Base-by-base conservation (phyloP, 2,797 vertebrate genomes). In the Epinephelus malabaricus region DNA sequence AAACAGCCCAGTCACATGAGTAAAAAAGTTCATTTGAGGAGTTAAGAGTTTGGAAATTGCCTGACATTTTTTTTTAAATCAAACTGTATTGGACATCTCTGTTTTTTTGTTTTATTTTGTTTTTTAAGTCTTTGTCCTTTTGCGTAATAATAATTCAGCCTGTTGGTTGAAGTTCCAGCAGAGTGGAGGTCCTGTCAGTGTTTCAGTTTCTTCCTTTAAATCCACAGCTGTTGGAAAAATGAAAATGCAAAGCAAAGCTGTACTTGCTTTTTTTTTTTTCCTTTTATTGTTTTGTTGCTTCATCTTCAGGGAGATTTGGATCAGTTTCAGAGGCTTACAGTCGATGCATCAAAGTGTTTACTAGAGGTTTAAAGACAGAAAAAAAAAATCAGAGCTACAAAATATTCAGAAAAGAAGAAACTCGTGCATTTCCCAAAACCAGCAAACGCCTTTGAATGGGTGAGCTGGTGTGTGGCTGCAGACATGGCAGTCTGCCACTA, bases 291-390 rank as follows among this genome's bases (percentile, higher is more conserved):
- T 49, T 76, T 62, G 43, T 83, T 82, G 61, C 55, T 78, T 83
- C 78, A 76, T 83, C 82, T 89, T 87, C 85, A 87, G 88, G 89
- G 90, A 90, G 81, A 84, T 83, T 86, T 79, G 85, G 87, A 84
- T 87, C 66, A 18, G 63, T 89, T 88, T 84, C 59, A 76, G 69
- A 81, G 50, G 71, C 73, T 65, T 50, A 76, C 73, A 73, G 72
- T 73, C 71, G 82, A 82, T 78, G 60, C 76, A 85, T 90, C 78
- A 64, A 56, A 81, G 51, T 82, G 78, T 90, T 89, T 87, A 88
- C 73, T 50, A 23, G 55, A 78, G 50, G 50, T 73, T 83, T 71
- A 78, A 49, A 63, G 63, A 58, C 14, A 58, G 45, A 17, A 8
- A 8, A 30, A 27, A 61, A 40, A 47, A 67, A 60, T 6, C 45